phyloP scores from a whole-genome alignment of 2,797 vertebrate genomes.

The Mustela erminea region DNA sequence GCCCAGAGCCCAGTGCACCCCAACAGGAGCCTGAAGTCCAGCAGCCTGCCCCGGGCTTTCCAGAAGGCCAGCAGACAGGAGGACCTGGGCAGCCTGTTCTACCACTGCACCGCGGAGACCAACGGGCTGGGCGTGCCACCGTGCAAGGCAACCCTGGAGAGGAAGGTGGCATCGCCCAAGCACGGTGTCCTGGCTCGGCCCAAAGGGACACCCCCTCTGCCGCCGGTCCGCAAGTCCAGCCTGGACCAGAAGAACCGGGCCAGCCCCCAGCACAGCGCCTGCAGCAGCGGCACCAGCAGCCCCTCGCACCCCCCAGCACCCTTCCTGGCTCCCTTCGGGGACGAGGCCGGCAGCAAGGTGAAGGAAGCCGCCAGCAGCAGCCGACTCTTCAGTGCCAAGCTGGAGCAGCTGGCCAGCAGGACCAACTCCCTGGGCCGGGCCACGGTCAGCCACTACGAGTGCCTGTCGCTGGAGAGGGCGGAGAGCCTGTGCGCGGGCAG shows the following conservation, averaged over 20 bases:
- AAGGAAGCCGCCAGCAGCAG: constrained; percentile 91
- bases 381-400: constrained; percentile 94
- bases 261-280: constrained; percentile 87
- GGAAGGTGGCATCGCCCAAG: constrained; percentile 89
- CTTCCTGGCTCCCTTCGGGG: constrained; percentile 87
- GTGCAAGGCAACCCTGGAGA: constrained; percentile 91
- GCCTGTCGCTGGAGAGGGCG: constrained; percentile 91
- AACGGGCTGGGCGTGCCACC: constrained; percentile 76
- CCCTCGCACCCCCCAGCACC: constrained; percentile 88
- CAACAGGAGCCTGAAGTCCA: constrained; percentile 87
- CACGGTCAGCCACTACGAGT: constrained; percentile 93
- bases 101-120: constrained; percentile 78
- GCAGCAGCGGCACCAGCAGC: constrained; percentile 85
- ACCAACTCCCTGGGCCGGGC: constrained; percentile 92
- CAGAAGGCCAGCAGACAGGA: constrained; percentile 88
- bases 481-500: constrained; percentile 92
- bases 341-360: constrained; percentile 89
- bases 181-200: constrained; percentile 93
- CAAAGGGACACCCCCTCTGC: constrained; percentile 91
- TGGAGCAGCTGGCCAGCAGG: constrained; percentile 94
- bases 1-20: constrained; percentile 88
- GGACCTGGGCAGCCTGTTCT: constrained; percentile 81
- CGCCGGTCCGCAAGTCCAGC: constrained; percentile 92
- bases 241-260: constrained; percentile 92
- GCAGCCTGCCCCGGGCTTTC: constrained; percentile 90